Base-by-base conservation (phyloP, 1,140 invertebrate species). In the Pseudomyrmex sp. region DNA sequence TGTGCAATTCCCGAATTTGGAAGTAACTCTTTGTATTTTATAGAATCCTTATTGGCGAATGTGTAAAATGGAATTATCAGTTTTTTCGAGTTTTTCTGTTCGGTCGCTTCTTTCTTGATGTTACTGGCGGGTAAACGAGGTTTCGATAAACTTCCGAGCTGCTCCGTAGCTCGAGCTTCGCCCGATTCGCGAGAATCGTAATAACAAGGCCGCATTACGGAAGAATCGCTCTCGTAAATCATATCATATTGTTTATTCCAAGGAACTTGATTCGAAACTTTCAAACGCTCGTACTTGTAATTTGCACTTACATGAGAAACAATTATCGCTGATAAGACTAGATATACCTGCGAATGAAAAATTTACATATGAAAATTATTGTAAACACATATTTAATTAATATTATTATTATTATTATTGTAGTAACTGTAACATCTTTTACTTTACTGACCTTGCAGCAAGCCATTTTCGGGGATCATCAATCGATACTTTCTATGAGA, bases 11-110 rank as follows among this genome's bases (percentile, higher is more conserved):
- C 89, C 0, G 90, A 88, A 58, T 92, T 89, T 2, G 89, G 80
- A 4, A 86, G 56, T 5, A 86, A 44, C 9, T 89, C 68, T 23
- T 88, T 91, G 15, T 88, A 82, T 0, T 83, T 88, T 0, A 80
- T 63, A 0, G 77, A 50, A 13, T 90, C 90, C 2, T 80, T 69
- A 7, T 87, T 86, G 1, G 83, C 73, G 1, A 85, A 63, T 1
- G 75, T 56, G 76, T 89, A 83, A 66, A 87, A 85, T 0, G 91
- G 84, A 0, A 35, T 4, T 35, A 88, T 85, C 0, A 84, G 7
- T 23, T 93, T 93, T 66, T 93, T 93, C 8, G 84, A 91, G 12
- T 61, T 65, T 50, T 92, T 92, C 26, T 92, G 75, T 74, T 93
- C 92, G 0, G 65, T 88, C 0, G 90, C 90, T 0, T 90, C 56